Base-by-base conservation (phyloP, 1,140 invertebrate genomes). In the Drosophila subobscura region DNA sequence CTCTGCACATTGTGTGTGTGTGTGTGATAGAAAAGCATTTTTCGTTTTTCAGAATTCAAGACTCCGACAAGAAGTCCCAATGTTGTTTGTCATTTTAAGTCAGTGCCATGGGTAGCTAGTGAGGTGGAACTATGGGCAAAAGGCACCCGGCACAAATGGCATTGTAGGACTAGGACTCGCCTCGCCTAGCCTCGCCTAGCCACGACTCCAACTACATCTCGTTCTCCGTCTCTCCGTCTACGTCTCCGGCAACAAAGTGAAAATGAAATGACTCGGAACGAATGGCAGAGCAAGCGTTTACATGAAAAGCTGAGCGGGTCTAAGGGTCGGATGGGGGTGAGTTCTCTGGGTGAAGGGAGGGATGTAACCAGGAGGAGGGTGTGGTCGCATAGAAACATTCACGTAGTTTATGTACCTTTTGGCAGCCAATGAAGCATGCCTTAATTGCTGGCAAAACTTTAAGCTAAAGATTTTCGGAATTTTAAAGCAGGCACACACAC, bases 191-290 rank as follows among this genome's bases (percentile, higher is more conserved):
- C 27, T 44, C 40, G 46, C 41, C 41, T 51, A 37, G 42, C 20
- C 27, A 57, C 16, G 29, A n/a, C 42, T 16, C 25, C 54, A 7
- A 20, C 12, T n/a, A 44, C 44, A 16, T 12, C 16, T 27, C 23
- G 25, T 20, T 29, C 7, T 33, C 12, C 22, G 16, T 55, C 8
- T 8, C 41, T 22, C 12, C 50, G 66, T 22, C 63, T 76, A 47
- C 50, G 79, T 58, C 63, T 73, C 72, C 72, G 81, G 88, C 83
- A 88, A 86, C 84, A 88, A 86, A 86, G 81, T 86, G 81, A 86
- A 86, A 88, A 86, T 86, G 83, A 86, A 86, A 86, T 86, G 81
- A 88, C 79, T 88, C 84, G 83, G 79, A 88, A 88, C 83, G 83
- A 88, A 88, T 86, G 81, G 84, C 81, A 86, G 81, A 86, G 81